These are phyloP conservation scores for Ranitomeya variabilis DNA, from an alignment of 2,113 vertebrate genomes.

Conservation along the genomic window DNA sequence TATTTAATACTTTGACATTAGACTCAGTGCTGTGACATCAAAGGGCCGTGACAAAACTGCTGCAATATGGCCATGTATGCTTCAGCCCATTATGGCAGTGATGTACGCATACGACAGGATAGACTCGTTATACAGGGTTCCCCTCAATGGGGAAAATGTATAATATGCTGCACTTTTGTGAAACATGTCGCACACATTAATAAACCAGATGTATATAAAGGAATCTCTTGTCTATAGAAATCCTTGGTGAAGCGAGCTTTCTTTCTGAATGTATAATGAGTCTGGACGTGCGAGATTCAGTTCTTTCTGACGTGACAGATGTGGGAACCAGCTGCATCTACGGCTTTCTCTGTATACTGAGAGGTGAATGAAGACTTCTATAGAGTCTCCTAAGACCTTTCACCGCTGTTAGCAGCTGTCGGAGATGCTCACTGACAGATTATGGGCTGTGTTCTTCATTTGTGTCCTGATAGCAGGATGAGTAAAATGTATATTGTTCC, in stretches of 20 bases:
- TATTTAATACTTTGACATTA: no score
- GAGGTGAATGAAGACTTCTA: slow-evolving; percentile 7
- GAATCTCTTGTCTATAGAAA: background rate
- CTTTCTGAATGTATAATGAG: background rate
- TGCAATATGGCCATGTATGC: background rate
- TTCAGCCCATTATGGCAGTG: background rate
- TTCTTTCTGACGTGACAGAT: background rate
- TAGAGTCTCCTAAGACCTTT: background rate
- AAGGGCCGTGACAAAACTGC: background rate
- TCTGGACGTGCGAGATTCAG: background rate
- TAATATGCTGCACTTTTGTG: background rate
- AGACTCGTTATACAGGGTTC: background rate
- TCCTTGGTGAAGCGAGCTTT: background rate
- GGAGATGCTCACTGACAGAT: background rate
- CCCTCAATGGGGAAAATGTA: background rate
- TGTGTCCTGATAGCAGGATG: background rate
- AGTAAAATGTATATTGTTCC: background rate
- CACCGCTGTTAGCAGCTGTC: background rate
- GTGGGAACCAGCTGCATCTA: background rate
- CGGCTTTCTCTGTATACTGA: background rate
- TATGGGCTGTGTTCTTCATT: background rate
- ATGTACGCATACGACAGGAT: background rate
- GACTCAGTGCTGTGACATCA: background rate
- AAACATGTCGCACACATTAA: background rate
- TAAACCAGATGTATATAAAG: background rate